Evolutionary conservation across 2,113 vertebrate genomes (phyloP).

Genomic region (Onychostoma macrolepis): DNA sequence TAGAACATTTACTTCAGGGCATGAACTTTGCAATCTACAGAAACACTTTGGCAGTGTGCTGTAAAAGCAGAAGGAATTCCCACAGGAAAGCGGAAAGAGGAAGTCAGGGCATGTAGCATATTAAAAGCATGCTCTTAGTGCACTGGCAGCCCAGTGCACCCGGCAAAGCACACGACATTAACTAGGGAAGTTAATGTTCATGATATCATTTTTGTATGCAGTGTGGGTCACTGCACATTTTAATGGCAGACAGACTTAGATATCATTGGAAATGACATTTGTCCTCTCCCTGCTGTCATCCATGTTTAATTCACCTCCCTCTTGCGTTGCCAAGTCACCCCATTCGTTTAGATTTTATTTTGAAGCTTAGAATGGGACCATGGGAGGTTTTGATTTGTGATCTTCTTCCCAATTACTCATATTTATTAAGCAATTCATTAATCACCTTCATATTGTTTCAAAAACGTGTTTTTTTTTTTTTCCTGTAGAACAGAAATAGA

Average conservation of each 20-base stretch:
- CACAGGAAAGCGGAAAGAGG: slow-evolving; percentile 23
- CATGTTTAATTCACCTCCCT: slow-evolving; percentile 58
- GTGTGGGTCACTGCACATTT: slow-evolving; percentile 62
- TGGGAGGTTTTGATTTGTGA: neutral
- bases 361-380: slow-evolving; percentile 19
- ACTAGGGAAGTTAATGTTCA: slow-evolving; percentile 57
- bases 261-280: slow-evolving; percentile 47
- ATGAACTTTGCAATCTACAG: slow-evolving; percentile 44
- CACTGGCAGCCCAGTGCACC: slow-evolving; percentile 24
- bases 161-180: slow-evolving; percentile 55
- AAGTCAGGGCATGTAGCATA: slow-evolving; percentile 45
- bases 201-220: slow-evolving; percentile 60
- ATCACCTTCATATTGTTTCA: neutral
- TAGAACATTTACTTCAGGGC: slow-evolving; percentile 46
- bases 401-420: neutral
- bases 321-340: slow-evolving; percentile 39
- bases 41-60: slow-evolving; percentile 39
- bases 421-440: neutral
- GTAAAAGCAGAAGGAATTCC: slow-evolving; percentile 40
- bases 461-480: neutral
- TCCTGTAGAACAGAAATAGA: neutral
- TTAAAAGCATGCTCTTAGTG: slow-evolving; percentile 54
- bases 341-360: slow-evolving; percentile 39
- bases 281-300: slow-evolving; percentile 47
- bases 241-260: slow-evolving; percentile 54